Conservation (phyloP, 2,797 vertebrate species). For the Acanthis flammea region DNA sequence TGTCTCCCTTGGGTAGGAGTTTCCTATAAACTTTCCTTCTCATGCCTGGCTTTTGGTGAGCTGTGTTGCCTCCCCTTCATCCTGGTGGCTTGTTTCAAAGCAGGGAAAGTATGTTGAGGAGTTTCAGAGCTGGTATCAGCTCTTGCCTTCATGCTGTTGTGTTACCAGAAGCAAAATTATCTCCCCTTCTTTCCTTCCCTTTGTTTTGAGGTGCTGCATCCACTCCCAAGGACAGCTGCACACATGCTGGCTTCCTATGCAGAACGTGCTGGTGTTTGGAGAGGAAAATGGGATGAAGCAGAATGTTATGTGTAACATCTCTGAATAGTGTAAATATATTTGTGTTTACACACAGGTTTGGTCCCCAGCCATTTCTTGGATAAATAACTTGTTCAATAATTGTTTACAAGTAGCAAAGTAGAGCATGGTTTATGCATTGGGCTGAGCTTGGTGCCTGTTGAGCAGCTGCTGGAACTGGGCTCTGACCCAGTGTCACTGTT, state of each 20-base stretch:
- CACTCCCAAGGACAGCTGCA: not conserved
- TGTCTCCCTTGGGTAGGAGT: not conserved
- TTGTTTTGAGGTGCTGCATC: not conserved
- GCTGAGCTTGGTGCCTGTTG: not conserved
- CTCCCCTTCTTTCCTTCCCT: not conserved
- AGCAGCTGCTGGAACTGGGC: not conserved
- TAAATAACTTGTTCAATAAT: not conserved
- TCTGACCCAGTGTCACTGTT: not conserved
- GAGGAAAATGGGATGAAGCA: not conserved
- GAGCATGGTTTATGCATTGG: not conserved
- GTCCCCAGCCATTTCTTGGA: not conserved
- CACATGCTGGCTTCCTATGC: not conserved
- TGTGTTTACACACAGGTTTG: not conserved
- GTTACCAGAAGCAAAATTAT: not conserved
- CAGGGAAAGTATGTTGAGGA: not conserved
- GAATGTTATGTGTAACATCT: not conserved
- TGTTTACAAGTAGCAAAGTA: not conserved
- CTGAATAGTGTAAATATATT: not conserved
- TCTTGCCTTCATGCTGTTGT: not conserved
- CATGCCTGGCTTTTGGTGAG: not conserved
- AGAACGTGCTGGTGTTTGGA: not conserved
- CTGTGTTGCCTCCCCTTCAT: not conserved
- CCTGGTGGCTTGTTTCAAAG: not conserved
- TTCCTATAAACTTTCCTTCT: not conserved
- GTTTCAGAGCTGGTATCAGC: not conserved